Conservation (phyloP, 2,888 invertebrate species). For the Cybosia mesomella region DNA sequence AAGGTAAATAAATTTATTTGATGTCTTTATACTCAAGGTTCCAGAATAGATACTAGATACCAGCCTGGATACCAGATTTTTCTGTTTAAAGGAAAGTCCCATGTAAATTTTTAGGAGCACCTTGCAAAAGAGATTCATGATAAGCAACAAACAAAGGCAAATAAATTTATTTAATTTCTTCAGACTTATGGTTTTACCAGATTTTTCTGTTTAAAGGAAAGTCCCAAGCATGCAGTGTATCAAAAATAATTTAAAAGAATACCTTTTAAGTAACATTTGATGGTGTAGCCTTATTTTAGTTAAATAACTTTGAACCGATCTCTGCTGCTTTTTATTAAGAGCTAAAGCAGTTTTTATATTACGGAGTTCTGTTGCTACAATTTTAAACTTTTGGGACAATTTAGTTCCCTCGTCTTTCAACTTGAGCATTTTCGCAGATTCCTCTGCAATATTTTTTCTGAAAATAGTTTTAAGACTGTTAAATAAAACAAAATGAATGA, state of each 20-base stretch:
- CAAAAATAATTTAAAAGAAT: slow-evolving; percentile 28
- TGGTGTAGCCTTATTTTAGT: slow-evolving; percentile 76
- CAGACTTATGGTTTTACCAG: not conserved
- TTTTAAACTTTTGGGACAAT: slow-evolving; percentile 78
- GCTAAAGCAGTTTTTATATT: slow-evolving; percentile 78
- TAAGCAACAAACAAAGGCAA: not conserved
- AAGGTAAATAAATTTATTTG: not conserved
- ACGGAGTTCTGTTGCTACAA: slow-evolving; percentile 76
- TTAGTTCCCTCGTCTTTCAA: slow-evolving; percentile 78
- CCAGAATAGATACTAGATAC: too few species aligned
- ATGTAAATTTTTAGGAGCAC: not conserved
- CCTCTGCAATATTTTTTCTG: slow-evolving; percentile 82
- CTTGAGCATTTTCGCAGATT: slow-evolving; percentile 77
- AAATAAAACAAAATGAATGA: not conserved
- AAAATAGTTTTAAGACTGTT: slow-evolving; percentile 34
- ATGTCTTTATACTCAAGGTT: not conserved
- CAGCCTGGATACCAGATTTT: not conserved
- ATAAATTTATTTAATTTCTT: not conserved
- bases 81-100: not conserved
- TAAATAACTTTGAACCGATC: slow-evolving; percentile 70
- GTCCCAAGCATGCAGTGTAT: slow-evolving; percentile 1
- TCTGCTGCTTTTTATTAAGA: slow-evolving; percentile 78
- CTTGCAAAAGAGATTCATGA: not conserved
- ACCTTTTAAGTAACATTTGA: slow-evolving; percentile 80
- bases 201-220: not conserved